Conservation (phyloP, 2,797 vertebrate genomes). For the Xenops minutus region DNA sequence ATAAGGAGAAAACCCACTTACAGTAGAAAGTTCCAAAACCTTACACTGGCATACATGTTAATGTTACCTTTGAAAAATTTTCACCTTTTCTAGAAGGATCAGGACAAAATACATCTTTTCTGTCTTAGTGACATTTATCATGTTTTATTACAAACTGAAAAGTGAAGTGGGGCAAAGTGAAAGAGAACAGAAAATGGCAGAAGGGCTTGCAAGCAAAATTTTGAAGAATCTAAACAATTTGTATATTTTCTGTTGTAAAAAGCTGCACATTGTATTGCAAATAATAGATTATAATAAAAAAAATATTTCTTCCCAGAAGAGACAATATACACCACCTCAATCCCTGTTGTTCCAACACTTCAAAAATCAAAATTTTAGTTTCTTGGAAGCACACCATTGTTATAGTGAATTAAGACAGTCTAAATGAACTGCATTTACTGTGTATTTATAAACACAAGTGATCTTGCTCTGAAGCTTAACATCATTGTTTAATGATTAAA, state of each 20-base stretch:
- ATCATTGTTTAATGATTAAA: not conserved
- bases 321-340: not conserved
- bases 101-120: not conserved
- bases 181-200: not conserved
- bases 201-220: not conserved
- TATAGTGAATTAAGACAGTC: not conserved
- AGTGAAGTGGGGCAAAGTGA: not conserved
- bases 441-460: not conserved
- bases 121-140: not conserved
- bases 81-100: not conserved
- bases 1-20: not conserved
- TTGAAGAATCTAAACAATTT: rapidly evolving
- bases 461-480: not conserved
- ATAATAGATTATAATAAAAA: not conserved
- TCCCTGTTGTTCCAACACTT: not conserved
- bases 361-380: not conserved
- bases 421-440: not conserved
- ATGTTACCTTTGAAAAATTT: not conserved
- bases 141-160: not conserved
- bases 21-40: not conserved
- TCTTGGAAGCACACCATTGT: not conserved
- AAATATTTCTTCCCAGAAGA: not conserved
- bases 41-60: not conserved
- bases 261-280: not conserved
- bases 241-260: not conserved